Percentiles rank a stretch among this genome's conserved stretches.
These are phyloP conservation scores for Callithrix jacchus DNA, from an alignment of 2,113 vertebrate genomes.

Conservation along the genomic window DNA sequence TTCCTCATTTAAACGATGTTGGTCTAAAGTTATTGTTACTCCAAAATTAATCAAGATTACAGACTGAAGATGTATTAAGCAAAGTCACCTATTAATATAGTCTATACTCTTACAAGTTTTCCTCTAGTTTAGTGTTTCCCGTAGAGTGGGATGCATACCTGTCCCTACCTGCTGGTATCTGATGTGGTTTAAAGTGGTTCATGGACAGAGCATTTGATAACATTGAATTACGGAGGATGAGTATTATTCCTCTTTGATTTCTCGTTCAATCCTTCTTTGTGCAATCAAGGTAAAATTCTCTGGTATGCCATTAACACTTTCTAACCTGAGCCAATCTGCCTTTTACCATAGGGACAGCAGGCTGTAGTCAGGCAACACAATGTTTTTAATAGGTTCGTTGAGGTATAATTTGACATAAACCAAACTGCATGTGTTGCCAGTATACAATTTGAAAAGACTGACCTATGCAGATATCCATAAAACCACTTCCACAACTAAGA, in stretches of 20 bases:
- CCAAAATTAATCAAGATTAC: neutral
- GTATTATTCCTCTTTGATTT: neutral
- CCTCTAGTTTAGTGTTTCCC: neutral
- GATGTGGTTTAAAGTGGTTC: neutral
- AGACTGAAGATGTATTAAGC: neutral
- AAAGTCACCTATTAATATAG: neutral
- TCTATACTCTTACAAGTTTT: neutral
- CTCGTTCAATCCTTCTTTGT: neutral
- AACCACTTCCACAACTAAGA: neutral
- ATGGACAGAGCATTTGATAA: neutral
- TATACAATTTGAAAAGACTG: neutral
- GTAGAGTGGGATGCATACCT: neutral
- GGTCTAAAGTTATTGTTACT: neutral
- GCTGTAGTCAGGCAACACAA: neutral
- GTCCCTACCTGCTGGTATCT: neutral
- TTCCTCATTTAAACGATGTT: neutral
- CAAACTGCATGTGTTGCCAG: neutral
- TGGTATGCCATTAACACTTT: neutral
- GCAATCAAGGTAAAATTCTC: neutral
- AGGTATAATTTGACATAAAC: neutral
- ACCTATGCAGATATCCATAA: neutral
- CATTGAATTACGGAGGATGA: neutral
- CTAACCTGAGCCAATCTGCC: neutral
- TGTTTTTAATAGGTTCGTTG: neutral
- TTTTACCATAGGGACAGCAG: neutral